Evolutionary conservation across 2,113 vertebrate genomes (phyloP).

Genomic region (Neoarius graeffei): DNA sequence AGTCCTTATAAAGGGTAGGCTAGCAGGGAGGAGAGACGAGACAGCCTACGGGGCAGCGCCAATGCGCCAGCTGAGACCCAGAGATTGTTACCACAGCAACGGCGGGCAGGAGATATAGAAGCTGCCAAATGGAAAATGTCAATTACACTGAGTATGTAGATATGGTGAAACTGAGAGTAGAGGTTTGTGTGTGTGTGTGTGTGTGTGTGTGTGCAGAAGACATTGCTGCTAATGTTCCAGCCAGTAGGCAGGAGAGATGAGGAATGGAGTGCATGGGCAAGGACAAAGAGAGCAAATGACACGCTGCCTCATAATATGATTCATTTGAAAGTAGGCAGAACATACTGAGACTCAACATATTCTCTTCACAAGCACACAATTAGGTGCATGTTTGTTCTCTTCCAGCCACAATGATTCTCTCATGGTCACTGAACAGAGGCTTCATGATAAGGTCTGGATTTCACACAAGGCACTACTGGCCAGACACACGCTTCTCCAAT

Average conservation of each 20-base stretch:
- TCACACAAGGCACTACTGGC: constrained; percentile 32
- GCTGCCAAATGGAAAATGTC: constrained; percentile 85
- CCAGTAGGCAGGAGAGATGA: constrained; percentile 10
- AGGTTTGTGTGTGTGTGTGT: constrained; percentile 18
- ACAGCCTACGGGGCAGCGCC: constrained; percentile 68
- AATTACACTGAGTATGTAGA: constrained; percentile 83
- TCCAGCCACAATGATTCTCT: neutral
- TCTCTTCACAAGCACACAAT: constrained; percentile 19
- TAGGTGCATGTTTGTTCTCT: neutral
- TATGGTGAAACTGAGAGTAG: constrained; percentile 54
- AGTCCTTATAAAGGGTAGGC: constrained; percentile 68
- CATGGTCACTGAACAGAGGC: neutral
- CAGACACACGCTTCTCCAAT: constrained; percentile 56
- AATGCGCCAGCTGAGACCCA: constrained; percentile 65
- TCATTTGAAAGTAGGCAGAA: constrained; percentile 21
- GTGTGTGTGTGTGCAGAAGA: constrained; percentile 14
- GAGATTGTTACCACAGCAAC: constrained; percentile 84
- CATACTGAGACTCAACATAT: neutral
- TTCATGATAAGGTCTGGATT: neutral
- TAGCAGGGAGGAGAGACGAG: constrained; percentile 59
- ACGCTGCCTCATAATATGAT: constrained; percentile 9
- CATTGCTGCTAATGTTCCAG: constrained; percentile 29
- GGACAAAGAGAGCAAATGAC: constrained; percentile 27
- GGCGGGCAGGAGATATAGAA: constrained; percentile 77
- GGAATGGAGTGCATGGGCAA: constrained; percentile 13